phyloP scores from a whole-genome alignment of 2,797 vertebrate genomes.

The Pipistrellus nathusii region DNA sequence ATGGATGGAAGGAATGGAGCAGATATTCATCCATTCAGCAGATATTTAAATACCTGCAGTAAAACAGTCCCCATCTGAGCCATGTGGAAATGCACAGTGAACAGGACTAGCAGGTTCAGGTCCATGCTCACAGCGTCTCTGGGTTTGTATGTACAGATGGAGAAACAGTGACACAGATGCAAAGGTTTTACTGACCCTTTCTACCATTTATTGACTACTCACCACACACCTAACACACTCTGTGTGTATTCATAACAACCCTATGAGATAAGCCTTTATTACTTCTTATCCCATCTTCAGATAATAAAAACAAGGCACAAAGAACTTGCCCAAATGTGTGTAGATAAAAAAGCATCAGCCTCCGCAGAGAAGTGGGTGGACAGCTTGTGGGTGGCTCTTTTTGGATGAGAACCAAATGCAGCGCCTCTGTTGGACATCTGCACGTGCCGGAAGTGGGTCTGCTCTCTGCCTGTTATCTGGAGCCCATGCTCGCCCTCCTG shows the following conservation, averaged over 20 bases:
- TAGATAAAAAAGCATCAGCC: constrained; percentile 7
- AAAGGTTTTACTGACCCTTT: background rate
- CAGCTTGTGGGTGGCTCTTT: background rate
- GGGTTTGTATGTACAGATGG: accelerated
- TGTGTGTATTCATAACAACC: background rate
- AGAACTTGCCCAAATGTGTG: background rate
- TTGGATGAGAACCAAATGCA: accelerated
- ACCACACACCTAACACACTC: background rate
- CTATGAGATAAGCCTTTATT: background rate
- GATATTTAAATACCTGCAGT: background rate
- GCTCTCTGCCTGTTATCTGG: background rate
- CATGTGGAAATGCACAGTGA: background rate
- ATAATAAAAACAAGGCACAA: background rate
- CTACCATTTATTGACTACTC: background rate
- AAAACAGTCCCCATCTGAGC: background rate
- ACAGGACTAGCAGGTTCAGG: background rate
- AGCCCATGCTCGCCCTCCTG: background rate
- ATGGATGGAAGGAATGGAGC: background rate
- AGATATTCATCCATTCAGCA: background rate
- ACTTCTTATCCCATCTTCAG: background rate
- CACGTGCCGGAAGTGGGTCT: accelerated
- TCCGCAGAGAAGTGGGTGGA: background rate
- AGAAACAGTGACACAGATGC: background rate
- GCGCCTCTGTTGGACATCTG: background rate
- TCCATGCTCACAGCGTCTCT: background rate